These are phyloP conservation scores for Mungos mungo DNA, from an alignment of 2,113 vertebrate genomes.

Conservation along the genomic window DNA sequence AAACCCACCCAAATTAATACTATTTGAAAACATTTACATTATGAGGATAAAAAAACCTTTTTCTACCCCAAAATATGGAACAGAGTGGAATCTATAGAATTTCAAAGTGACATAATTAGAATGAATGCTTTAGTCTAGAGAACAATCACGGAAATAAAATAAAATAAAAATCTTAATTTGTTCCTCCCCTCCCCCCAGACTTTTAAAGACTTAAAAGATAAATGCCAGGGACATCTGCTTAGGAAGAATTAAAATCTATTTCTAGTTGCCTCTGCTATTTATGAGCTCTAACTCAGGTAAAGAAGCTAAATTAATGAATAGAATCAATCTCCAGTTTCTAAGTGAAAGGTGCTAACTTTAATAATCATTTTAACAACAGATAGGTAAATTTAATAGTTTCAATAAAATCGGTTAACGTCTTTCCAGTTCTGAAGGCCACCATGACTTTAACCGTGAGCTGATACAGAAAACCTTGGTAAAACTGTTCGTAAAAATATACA, in stretches of 20 bases:
- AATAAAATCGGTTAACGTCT: not conserved
- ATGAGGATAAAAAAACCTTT: not conserved
- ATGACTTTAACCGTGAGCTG: not conserved
- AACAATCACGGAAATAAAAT: not conserved
- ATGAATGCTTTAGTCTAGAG: not conserved
- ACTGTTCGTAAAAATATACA: not conserved
- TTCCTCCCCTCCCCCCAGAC: not conserved
- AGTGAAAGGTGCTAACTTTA: not conserved
- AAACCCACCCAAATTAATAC: not conserved
- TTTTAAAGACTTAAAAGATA: not conserved
- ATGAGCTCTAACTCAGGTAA: not conserved
- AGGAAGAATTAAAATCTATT: not conserved
- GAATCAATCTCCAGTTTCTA: not conserved
- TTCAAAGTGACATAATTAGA: not conserved
- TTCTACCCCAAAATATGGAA: not conserved
- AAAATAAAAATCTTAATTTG: not conserved
- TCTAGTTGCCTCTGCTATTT: not conserved
- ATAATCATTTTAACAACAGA: not conserved
- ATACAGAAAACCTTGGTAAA: not conserved
- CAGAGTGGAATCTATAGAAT: not conserved
- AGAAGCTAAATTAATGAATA: not conserved
- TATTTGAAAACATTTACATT: not conserved
- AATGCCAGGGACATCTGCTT: not conserved
- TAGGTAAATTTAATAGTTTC: not conserved
- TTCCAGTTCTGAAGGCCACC: conserved; percentile 4